Evolutionary conservation across 2,888 invertebrate genomes (phyloP), one percentile per base, ranked within the genome.

Genomic region (Oegoconia quadripuncta): DNA sequence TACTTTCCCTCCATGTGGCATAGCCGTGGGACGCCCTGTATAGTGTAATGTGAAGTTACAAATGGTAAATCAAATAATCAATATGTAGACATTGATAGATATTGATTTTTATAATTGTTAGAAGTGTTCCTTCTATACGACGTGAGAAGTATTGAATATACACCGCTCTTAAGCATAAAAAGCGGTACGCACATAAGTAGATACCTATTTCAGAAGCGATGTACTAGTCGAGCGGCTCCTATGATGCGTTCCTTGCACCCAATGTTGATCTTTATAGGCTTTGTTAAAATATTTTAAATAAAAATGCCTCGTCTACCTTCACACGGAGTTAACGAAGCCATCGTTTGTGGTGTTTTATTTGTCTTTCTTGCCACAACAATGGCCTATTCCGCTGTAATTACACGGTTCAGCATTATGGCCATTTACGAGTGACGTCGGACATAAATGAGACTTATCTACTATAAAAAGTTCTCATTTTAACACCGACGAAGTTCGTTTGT

Each of bases 351-450:
- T 38, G 26, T 31, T 37, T 42, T 45, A 45, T 48, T 48, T 46
- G 42, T 38, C 15, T 60, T 60, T 58, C 42, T 41, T 43, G 42
- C 66, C 67, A 63, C 70, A 74, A 74, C 74, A 74, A 75, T 69
- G 39, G 59, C 44, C 56, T 49, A 59, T 65, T 52, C 52, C 34
- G 44, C 34, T 52, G 52, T 64, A 74, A 74, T 74, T 70, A 64
- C 50, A 55, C 38, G 47, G 55, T 48, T 55, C 61, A 50, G 59
- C 57, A 36, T 40, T 39, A 29, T 33, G 41, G 50, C 43, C 44
- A 46, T 67, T 67, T 63, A 67, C 58, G 59, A 66, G 51, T 47
- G 44, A 55, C 33, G 40, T 50, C 44, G 50, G 41, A 45, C 54
- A 53, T 56, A 64, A 70, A 68, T 58, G 59, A 55, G 60, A 59